phyloP scores from a whole-genome alignment of 2,888 invertebrate genomes.

The Euspilapteryx auroguttella region DNA sequence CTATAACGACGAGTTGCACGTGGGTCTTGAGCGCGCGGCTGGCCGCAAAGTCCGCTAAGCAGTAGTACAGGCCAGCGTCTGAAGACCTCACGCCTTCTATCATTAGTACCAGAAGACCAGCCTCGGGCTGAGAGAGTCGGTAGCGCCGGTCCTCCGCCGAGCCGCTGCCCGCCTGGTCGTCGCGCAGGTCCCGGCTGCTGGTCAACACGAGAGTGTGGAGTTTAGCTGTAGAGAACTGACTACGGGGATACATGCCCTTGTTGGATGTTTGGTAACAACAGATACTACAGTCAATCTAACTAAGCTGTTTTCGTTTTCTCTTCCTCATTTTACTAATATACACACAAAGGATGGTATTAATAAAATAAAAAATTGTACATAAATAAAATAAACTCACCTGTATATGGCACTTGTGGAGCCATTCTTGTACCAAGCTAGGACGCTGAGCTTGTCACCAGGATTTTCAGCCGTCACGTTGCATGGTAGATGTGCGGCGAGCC shows the following conservation, averaged over 20 bases:
- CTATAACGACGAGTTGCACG: slow-evolving; percentile 21
- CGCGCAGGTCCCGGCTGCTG: slow-evolving; percentile 46
- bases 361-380: too few relatives aligned
- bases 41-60: slow-evolving; percentile 34
- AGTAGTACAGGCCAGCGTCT: slow-evolving; percentile 37
- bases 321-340: too few relatives aligned
- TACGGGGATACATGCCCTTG: too few relatives aligned
- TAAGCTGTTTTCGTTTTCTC: too few relatives aligned
- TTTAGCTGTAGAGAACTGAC: too few relatives aligned
- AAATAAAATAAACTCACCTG: slow-evolving; percentile 31
- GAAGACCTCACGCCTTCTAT: slow-evolving; percentile 21
- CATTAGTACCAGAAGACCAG: slow-evolving; percentile 19
- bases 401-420: slow-evolving; percentile 36
- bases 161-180: slow-evolving; percentile 13
- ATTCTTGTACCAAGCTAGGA: slow-evolving; percentile 42
- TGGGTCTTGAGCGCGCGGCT: slow-evolving; percentile 37
- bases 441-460: slow-evolving; percentile 28
- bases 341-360: too few relatives aligned
- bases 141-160: slow-evolving; percentile 20
- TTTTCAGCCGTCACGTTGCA: slow-evolving; percentile 36
- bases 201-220: slow-evolving; percentile 4
- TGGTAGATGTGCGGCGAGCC: slow-evolving; percentile 33
- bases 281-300: too few relatives aligned
- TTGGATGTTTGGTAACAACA: too few relatives aligned
- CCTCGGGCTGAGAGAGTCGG: slow-evolving; percentile 22